Conservation (phyloP, 2,797 vertebrate genomes). For the Manis crassicaudata region DNA sequence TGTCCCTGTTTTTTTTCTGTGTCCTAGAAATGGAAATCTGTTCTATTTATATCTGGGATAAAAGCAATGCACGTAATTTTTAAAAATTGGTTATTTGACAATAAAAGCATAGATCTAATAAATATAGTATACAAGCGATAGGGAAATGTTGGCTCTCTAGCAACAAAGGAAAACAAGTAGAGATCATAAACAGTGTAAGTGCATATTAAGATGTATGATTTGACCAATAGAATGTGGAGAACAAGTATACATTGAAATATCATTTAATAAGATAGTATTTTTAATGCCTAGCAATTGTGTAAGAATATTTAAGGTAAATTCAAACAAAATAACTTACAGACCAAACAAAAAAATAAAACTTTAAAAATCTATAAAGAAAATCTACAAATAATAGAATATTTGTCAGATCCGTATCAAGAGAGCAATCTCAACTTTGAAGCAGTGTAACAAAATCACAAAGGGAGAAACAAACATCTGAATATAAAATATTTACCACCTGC, state of each 20-base stretch:
- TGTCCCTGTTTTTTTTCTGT: neutral
- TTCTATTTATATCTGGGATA: neutral
- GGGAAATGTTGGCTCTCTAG: neutral
- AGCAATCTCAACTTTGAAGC: neutral
- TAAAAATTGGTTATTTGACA: neutral
- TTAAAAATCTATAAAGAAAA: neutral
- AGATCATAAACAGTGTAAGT: neutral
- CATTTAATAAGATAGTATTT: neutral
- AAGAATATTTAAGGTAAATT: neutral
- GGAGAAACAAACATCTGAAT: neutral
- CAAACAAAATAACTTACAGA: neutral
- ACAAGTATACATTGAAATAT: neutral
- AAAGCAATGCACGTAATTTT: neutral
- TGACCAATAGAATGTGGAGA: neutral
- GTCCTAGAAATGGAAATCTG: neutral
- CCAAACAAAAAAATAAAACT: slow-evolving; percentile 12
- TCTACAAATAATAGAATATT: neutral
- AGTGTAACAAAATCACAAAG: neutral
- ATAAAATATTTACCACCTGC: slow-evolving; percentile 48
- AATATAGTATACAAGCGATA: neutral
- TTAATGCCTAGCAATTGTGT: neutral
- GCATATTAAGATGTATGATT: neutral
- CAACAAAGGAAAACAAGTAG: neutral
- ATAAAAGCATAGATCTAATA: neutral
- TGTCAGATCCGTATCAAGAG: neutral